Evolutionary conservation across 2,888 invertebrate genomes (phyloP), one percentile per base, ranked within the genome.

Genomic region (Agonopterix heracliana): DNA sequence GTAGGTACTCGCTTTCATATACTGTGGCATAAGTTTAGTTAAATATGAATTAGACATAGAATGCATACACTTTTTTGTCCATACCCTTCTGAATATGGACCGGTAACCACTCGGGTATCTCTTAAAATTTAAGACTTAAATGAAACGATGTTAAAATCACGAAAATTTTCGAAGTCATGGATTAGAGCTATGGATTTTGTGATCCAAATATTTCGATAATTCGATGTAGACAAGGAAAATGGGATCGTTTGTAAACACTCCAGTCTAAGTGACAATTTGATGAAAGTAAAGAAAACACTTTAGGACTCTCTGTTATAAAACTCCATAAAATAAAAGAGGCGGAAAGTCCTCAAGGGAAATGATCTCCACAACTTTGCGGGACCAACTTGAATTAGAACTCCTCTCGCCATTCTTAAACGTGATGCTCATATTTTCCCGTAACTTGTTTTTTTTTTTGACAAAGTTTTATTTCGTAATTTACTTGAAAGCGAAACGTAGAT

Each of bases 331-430:
- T 61, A 63, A 61, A n/a, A 67, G 66, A 60, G 54, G 50, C 44
- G 52, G 47, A 50, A 43, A 11, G 36, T 38, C 69, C 73, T 65
- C 71, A 56, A 60, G 71, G 73, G 76, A 74, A 80, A 77, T 74
- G 73, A 76, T 74, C 65, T 63, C 64, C 46, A 58, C 61, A 60
- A 60, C 57, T 68, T 68, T 26, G 26, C 69, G 66, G 61, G 60
- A 54, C 71, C 60, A 77, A 80, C 66, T 82, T 79, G 74, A 72
- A 81, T 81, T 78, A 79, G 74, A 78, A 72, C 60, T 65, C 46
- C 57, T 57, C 57, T 57, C 60, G 61, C 68, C 67, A 60, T 66
- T 73, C 70, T 71, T 74, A 73, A 73, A 76, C 71, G 74, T 68
- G 73, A 71, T 63, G 72, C 64, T 69, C 68, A 75, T 75, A 70